Evolutionary conservation across 1,140 invertebrate genomes (phyloP).

Genomic region (Bombus pascuorum): DNA sequence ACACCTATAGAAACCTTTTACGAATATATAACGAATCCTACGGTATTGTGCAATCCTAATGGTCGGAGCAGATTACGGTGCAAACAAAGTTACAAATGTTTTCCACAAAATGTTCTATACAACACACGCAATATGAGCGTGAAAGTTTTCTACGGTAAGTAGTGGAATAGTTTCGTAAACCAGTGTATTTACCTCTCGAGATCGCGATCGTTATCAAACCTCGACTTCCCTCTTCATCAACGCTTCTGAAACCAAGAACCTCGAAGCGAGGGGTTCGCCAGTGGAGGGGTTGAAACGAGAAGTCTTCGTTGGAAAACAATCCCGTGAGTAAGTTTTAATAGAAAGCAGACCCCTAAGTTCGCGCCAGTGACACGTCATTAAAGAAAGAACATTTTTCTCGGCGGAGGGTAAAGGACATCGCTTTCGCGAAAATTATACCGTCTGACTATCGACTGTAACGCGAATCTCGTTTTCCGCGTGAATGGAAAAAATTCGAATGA

Average conservation of each 20-base stretch:
- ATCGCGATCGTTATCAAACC: not conserved
- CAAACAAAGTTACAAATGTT: no score
- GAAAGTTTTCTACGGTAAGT: not conserved
- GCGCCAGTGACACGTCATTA: slow-evolving; percentile 47
- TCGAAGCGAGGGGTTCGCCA: not conserved
- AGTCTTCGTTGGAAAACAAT: slow-evolving; percentile 20
- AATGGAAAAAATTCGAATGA: slow-evolving; percentile 26
- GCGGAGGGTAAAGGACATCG: not conserved
- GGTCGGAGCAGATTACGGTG: no score
- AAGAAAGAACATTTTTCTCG: slow-evolving; percentile 52
- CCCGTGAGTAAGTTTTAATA: slow-evolving; percentile 3
- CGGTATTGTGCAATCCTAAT: no score
- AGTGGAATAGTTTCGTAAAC: not conserved
- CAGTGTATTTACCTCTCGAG: not conserved
- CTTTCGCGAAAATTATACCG: slow-evolving; percentile 49
- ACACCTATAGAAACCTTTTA: no score
- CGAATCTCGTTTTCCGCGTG: slow-evolving; percentile 52
- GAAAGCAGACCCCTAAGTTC: slow-evolving; percentile 9
- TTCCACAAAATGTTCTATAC: no score
- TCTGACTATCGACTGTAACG: slow-evolving; percentile 33
- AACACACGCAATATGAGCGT: not conserved
- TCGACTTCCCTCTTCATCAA: not conserved
- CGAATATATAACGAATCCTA: no score
- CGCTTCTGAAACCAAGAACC: not conserved
- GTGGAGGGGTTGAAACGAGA: no score